A percentile compares a stretch with the other conserved stretches of the same genome.
Conservation (phyloP, 2,113 vertebrate genomes). For the Cygnus atratus region DNA sequence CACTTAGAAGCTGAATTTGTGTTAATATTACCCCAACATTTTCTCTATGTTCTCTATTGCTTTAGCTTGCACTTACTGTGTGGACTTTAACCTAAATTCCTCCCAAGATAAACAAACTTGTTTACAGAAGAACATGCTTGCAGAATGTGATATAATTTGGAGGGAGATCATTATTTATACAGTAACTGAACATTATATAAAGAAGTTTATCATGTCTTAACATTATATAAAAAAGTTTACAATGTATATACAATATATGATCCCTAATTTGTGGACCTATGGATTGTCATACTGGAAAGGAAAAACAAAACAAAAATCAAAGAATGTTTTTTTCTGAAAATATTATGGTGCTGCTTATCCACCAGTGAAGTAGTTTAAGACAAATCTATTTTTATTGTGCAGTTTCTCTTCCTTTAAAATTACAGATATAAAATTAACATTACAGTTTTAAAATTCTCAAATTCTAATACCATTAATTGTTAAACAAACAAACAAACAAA, state of each 20-base stretch:
- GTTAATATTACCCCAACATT: neutral
- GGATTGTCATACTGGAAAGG: neutral
- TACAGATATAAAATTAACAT: neutral
- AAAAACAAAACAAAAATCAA: neutral
- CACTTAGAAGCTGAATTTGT: neutral
- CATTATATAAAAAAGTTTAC: neutral
- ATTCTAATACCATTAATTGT: neutral
- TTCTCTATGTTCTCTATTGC: neutral
- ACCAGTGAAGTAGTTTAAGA: neutral
- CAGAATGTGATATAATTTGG: neutral
- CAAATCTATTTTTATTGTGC: neutral
- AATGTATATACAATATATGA: neutral
- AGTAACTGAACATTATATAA: neutral
- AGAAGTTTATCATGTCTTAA: neutral
- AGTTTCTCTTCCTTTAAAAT: neutral
- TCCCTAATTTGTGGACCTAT: neutral
- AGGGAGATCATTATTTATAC: neutral
- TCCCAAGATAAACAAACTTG: neutral
- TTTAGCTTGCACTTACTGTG: conserved; percentile 48
- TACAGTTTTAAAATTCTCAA: neutral
- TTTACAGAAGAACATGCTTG: neutral
- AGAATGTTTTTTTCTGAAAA: neutral
- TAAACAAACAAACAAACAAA: too few species aligned
- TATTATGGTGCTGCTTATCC: neutral
- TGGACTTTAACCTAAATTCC: neutral